These are phyloP conservation scores for Phylloscopus collybita DNA, from an alignment of 2,797 vertebrate species.

Conservation along the genomic window DNA sequence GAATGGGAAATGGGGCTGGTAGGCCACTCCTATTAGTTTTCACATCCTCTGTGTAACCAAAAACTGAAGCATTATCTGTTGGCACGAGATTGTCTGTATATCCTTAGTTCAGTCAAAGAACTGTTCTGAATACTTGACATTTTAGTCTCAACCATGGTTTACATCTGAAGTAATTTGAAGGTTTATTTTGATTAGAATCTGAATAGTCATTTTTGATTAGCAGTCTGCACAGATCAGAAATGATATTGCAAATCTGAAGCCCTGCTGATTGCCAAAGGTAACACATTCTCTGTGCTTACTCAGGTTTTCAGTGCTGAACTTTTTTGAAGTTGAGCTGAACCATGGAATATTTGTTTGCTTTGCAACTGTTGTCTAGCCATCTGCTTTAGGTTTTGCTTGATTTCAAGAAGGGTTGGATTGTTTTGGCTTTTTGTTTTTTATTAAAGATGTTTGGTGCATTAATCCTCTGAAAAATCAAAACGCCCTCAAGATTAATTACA, in stretches of 20 bases:
- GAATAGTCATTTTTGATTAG: constrained; percentile 47
- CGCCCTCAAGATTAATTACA: constrained; percentile 9
- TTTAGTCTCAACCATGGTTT: neutral
- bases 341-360: constrained; percentile 25
- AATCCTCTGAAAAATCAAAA: constrained; percentile 37
- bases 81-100: neutral
- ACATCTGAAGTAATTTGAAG: constrained; percentile 7
- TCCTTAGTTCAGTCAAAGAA: neutral
- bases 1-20: neutral
- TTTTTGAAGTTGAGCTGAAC: constrained; percentile 41
- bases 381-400: constrained; percentile 56
- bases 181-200: constrained; percentile 54
- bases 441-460: neutral
- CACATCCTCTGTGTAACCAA: neutral
- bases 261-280: constrained; percentile 49
- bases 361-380: constrained; percentile 36
- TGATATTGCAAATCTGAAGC: neutral
- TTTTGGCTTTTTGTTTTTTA: constrained; percentile 24
- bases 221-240: constrained; percentile 26
- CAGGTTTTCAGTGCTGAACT: neutral
- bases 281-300: constrained; percentile 40
- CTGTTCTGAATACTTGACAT: neutral
- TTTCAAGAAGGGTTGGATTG: neutral
- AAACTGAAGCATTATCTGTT: neutral
- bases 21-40: neutral